phyloP scores from a whole-genome alignment of 2,797 vertebrate genomes.

The Hemitrygon akajei region DNA sequence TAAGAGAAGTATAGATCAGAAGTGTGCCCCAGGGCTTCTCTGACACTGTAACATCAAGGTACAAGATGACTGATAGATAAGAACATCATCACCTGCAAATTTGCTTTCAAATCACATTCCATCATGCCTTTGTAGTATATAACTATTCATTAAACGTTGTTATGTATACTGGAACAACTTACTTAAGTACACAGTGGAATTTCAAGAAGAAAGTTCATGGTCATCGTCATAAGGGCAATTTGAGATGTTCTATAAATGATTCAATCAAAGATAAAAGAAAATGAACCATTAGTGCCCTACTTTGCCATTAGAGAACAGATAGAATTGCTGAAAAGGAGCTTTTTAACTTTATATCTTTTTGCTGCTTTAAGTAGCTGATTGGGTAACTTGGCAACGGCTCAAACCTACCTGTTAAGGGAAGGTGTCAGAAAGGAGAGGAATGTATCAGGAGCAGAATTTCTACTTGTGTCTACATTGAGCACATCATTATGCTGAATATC shows the following conservation, averaged over 20 bases:
- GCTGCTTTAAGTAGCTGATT: not conserved
- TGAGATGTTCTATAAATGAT: not conserved
- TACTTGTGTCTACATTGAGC: conserved; percentile 3
- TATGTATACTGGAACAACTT: not conserved
- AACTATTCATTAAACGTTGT: no score
- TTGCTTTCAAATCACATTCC: not conserved
- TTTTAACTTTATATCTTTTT: not conserved
- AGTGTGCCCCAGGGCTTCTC: not conserved
- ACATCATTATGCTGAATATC: not conserved
- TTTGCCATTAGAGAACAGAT: not conserved
- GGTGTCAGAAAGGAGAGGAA: no score
- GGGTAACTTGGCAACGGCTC: not conserved
- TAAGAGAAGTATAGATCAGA: not conserved
- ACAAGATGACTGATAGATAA: not conserved
- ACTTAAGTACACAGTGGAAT: not conserved
- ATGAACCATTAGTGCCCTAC: not conserved
- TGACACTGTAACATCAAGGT: no score
- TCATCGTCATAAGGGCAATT: not conserved
- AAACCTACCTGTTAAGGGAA: conserved; percentile 2
- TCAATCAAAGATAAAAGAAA: not conserved
- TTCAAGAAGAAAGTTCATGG: not conserved
- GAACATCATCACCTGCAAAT: not conserved
- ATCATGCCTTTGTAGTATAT: not conserved
- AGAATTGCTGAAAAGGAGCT: not conserved
- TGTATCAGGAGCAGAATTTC: not conserved